These are phyloP conservation scores for Hafferia zeledoni DNA, from an alignment of 2,797 vertebrate species.

Conservation along the genomic window DNA sequence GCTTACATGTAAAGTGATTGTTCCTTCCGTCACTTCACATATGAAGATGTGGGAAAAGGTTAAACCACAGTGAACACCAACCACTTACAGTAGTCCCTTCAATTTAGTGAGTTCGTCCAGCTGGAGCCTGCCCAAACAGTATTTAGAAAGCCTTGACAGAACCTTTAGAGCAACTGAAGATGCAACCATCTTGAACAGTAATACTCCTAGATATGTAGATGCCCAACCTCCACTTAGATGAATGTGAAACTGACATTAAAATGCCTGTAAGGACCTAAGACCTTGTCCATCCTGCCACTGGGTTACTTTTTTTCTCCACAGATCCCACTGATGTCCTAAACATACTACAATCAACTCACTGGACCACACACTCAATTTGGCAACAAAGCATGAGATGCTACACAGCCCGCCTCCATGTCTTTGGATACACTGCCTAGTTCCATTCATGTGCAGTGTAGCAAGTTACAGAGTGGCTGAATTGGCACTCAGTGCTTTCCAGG, in stretches of 20 bases:
- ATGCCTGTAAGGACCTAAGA: neutral
- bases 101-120: neutral
- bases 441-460: neutral
- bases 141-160: neutral
- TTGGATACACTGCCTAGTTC: neutral
- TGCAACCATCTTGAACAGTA: neutral
- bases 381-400: neutral
- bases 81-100: neutral
- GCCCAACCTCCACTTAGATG: accelerated
- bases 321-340: neutral
- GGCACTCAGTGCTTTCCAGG: neutral
- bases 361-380: neutral
- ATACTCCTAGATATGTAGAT: neutral
- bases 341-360: neutral
- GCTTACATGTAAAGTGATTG: neutral
- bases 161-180: neutral
- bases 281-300: neutral
- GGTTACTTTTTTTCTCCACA: neutral
- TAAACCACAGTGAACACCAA: neutral
- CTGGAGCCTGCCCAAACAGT: neutral
- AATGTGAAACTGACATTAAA: neutral
- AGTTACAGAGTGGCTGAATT: neutral
- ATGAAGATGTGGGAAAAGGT: neutral
- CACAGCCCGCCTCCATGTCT: accelerated
- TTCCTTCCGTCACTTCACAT: neutral